Percentiles rank a stretch among this genome's conserved stretches.
Conservation (phyloP, 2,888 invertebrate genomes). For the Lydus trimaculatus region DNA sequence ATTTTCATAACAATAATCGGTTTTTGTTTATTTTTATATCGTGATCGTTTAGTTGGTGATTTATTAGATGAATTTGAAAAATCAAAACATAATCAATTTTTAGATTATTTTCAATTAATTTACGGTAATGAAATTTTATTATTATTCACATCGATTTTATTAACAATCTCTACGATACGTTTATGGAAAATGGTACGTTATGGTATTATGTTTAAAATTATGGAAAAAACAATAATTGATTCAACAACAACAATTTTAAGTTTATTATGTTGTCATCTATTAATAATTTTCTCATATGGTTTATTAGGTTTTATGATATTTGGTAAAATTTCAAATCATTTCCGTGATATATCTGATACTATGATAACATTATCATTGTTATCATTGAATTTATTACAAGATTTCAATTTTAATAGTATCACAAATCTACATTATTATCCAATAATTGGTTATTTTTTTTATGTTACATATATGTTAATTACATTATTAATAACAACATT, state of each 20-base stretch:
- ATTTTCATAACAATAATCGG: slow-evolving; percentile 38
- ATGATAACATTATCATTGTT: slow-evolving; percentile 38
- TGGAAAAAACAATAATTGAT: slow-evolving; percentile 45
- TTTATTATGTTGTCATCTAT: slow-evolving; percentile 21
- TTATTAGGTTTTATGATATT: slow-evolving; percentile 2
- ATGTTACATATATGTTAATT: slow-evolving; percentile 34
- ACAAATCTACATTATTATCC: background rate
- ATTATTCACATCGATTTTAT: slow-evolving; percentile 40
- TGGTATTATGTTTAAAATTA: slow-evolving; percentile 44
- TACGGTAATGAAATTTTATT: slow-evolving; percentile 40
- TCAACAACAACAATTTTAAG: slow-evolving; percentile 35
- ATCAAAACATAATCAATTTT: slow-evolving; percentile 47
- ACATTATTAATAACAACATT: slow-evolving; percentile 33
- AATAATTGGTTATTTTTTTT: slow-evolving; percentile 10
- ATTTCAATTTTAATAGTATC: slow-evolving; percentile 27
- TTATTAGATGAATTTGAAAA: slow-evolving; percentile 39
- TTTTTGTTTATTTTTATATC: slow-evolving; percentile 37
- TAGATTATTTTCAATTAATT: slow-evolving; percentile 48
- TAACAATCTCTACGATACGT: slow-evolving; percentile 48
- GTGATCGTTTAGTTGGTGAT: slow-evolving; percentile 32
- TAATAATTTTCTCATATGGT: slow-evolving; percentile 28
- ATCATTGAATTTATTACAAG: slow-evolving; percentile 32
- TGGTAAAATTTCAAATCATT: slow-evolving; percentile 30
- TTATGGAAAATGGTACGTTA: slow-evolving; percentile 51
- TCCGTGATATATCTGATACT: slow-evolving; percentile 34